Evolutionary conservation across 1,140 invertebrate species (phyloP), one percentile per base, ranked within the genome.

Genomic region (Trichonephila clavata): DNA sequence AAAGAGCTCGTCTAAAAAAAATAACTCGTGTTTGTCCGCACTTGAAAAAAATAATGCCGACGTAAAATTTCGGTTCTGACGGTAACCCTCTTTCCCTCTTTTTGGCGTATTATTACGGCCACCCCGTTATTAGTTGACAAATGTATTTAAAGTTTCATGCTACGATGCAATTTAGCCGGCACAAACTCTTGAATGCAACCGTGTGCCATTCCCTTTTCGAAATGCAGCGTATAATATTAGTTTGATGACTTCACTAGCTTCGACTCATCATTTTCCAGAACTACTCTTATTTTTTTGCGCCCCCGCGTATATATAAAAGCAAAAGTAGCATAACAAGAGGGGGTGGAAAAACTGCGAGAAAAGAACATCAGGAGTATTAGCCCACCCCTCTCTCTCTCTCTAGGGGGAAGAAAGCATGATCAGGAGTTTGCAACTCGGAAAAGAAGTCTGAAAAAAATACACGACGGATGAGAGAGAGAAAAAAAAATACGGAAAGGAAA

Each of bases 101-200:
- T 87, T 80, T 81, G 92, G 86, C 71, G 92, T 93, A 88, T 93
- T 93, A 93, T 93, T 93, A 93, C 92, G 59, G 10, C 24, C 32
- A 63, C 61, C 92, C 92, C 59, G 65, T 93, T 93, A 93, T 93
- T 93, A 93, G 92, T 93, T 93, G 92, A 93, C 86, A 93, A 93
- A 93, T 93, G 92, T 93, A 93, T 93, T 93, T 93, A 93, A 93
- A 93, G 92, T 93, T 57, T 80, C 63, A 86, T 86, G 91, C 83
- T 39, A 71, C 81, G 83, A 16, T 86, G 91, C 91, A 59, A 71
- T 84, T 86, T 71, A n/a, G 61, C n/a, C 59, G n/a, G 59, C 77
- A 24, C 50, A 61, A 68, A 60, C 71, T 24, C 3, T 24, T 14
- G 18, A 24, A 60, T 39, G 8, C 24, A 71, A 39, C 21, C 71